Base-by-base conservation (phyloP, 2,888 invertebrate species). In the Mythimna albipuncta region DNA sequence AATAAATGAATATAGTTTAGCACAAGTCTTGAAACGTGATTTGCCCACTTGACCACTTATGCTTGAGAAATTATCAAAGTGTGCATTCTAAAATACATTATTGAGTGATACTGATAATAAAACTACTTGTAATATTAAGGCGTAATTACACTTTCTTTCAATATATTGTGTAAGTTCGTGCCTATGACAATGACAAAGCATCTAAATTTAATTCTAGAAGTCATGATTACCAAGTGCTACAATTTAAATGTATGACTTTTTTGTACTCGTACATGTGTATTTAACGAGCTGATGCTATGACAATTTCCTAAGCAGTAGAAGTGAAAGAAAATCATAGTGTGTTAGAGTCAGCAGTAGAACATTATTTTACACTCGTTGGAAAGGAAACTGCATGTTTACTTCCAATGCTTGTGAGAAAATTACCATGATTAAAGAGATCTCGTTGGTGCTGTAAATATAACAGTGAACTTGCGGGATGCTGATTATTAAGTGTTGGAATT, bases 311-410 rank as follows among this genome's bases (percentile, higher is more conserved):
- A 7, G 7, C 41, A 58, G 41, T 32, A 47, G 54, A 75, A 75
- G 69, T 77, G 57, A 65, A 76, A 78, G 69, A 81, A 78, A 78
- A 69, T 44, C 41, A 75, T 64, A 67, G 52, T 47, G 10, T 32
- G 32, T 26, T 11, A 62, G 41, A 62, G 47, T 54, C 41, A 50
- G 41, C 55, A 61, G 47, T 70, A 77, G 9, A 77, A 64, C 47
- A 81, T 81, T 63, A 78, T 81, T 78, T 66, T 32, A 81, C 81
- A 76, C 57, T 57, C 64, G 69, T 69, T 81, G 21, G 50, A 50
- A 65, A 81, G 78, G 78, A 78, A 81, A 69, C 58, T 19, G 62
- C 62, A 47, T 57, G 75, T 75, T 65, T 57, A 72, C 16, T 32
- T 32, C 32, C 26, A 64, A 72, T 55, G 69, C 47, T 62, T 38